Base-by-base conservation (phyloP, 2,113 vertebrate species). In the Todiramphus chloris region DNA sequence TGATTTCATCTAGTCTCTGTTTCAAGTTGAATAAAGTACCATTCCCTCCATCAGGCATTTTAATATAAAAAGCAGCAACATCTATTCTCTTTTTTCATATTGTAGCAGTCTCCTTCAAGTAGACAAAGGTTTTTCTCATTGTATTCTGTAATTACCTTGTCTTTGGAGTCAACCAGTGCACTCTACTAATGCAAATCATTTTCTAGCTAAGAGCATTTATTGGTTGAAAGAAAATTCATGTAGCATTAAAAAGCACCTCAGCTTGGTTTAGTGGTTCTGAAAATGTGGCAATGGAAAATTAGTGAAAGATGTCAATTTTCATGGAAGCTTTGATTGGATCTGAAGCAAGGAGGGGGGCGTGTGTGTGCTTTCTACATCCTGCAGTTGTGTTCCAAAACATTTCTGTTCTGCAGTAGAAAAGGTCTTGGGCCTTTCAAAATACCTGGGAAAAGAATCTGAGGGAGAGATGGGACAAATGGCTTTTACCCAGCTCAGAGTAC, bases 91-190 rank as follows among this genome's bases (percentile, higher is more conserved):
- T 82, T 62, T 82, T 68, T 16, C 4, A 28, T 93, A 89, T 62
- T 76, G 41, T 62, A 82, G 48, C 25, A 56, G 24, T 75, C 48
- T 92, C 48, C 35, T 90, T 90, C 69, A 62, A 67, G 60, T 23
- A 89, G 88, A 39, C 60, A 94, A 89, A 92, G 60, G 24, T 56
- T 84, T 48, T 79, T 90, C 80, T 89, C 48, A 30, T 62, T 92
- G 46, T 84, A 35, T 89, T 96, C 83, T 64, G 68, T 87, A 93
- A 96, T 94, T 91, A 92, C 70, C 55, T 96, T 95, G 88, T 75
- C 94, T 95, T 46, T 94, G 87, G 85, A 89, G 64, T 83, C 83
- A 90, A 81, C 41, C 37, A 44, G 60, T 88, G 30, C 50, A n/a
- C 37, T 82, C 31, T 66, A 46, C 31, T 88, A 81, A 86, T 58